Conservation (phyloP, 2,113 vertebrate species). For the Cebus imitator region DNA sequence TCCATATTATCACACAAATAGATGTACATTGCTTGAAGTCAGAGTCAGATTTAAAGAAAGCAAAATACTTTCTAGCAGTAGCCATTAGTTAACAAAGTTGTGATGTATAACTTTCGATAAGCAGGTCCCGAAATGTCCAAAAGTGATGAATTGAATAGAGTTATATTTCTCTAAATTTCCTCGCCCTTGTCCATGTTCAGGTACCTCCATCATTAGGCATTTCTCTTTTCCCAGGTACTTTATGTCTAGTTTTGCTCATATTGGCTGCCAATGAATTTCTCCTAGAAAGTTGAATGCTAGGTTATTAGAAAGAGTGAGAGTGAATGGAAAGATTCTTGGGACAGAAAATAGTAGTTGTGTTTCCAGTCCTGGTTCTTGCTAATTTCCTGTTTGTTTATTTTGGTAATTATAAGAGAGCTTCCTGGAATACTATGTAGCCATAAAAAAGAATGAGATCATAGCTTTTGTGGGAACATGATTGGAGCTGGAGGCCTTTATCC, state of each 20-base stretch:
- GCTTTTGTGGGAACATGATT: too few species aligned
- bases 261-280: not conserved
- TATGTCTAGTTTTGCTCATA: not conserved
- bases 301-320: not conserved
- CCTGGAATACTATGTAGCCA: too few species aligned
- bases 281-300: not conserved
- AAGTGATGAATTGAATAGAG: not conserved
- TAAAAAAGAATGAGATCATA: too few species aligned
- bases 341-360: not conserved
- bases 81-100: not conserved
- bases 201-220: not conserved
- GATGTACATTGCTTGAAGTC: not conserved
- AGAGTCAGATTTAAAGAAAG: not conserved
- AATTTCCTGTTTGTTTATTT: not conserved
- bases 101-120: not conserved
- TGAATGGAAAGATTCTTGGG: not conserved
- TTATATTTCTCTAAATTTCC: not conserved
- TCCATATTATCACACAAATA: not conserved
- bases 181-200: not conserved
- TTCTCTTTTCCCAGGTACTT: not conserved
- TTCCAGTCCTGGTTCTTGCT: not conserved
- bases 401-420: slow-evolving; percentile 1
- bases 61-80: not conserved
- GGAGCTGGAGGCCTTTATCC: too few species aligned
- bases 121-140: not conserved